Evolutionary conservation across 2,113 vertebrate genomes (phyloP), one percentile per base, ranked within the genome.

Genomic region (Condylura cristata): DNA sequence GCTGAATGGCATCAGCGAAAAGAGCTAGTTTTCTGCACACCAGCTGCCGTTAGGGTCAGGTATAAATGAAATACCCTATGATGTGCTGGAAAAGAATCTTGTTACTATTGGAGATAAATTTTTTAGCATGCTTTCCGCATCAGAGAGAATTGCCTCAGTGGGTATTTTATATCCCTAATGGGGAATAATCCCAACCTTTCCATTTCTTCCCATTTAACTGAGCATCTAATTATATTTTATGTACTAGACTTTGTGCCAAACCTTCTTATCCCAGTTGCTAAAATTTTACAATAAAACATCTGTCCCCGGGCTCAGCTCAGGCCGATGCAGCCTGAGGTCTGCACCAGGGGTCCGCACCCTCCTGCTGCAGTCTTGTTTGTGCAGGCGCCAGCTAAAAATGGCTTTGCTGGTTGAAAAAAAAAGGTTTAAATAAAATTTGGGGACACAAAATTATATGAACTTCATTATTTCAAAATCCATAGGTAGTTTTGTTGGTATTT

Each of bases 391-490:
- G 24, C 18, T 30, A 24, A 61, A n/a, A 46, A 46, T 20, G 6
- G 14, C 28, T 91, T 80, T 48, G 72, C 30, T 66, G 10, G 56
- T 39, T 94, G 56, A 3, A n/a, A 86, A 58, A 39, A 79, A 34
- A 65, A 95, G 63, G 16, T n/a, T n/a, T n/a, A n/a, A 78, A 63
- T 44, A 92, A 51, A 74, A 83, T 56, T 24, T 60, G 1, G 37
- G 51, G 37, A 53, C 18, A 53, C 24, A 68, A 34, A 80, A 44
- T 48, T 12, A 5, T 22, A n/a, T 46, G 46, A 92, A 41, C 30
- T 60, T 86, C 66, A 22, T 65, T 17, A 80, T 58, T 32, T 78
- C 51, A 18, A 34, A 34, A 26, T 78, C 65, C 20, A 66, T 65
- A 74, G 86, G n/a, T 22, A 51, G 37, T 34, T 79, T 60, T 53